Conservation (phyloP, 2,888 invertebrate genomes). For the Xestia sexstrigata region DNA sequence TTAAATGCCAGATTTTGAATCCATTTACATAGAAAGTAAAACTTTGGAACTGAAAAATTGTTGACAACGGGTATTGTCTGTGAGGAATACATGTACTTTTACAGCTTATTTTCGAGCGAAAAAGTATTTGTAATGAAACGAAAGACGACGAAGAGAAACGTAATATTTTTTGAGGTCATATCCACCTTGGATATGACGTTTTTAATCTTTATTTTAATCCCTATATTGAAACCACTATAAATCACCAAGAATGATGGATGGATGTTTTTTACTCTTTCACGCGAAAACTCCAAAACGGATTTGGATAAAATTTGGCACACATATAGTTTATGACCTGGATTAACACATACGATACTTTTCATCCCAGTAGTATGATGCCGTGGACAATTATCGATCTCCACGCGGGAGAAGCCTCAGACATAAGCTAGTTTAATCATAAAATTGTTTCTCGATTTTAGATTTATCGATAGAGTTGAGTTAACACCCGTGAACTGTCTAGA, state of each 20-base stretch:
- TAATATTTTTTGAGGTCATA: not conserved
- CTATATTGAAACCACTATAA: not conserved
- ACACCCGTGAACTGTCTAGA: too few relatives aligned
- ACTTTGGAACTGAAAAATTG: not conserved
- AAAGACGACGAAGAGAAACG: not conserved
- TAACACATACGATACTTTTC: too few relatives aligned
- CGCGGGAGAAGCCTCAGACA: too few relatives aligned
- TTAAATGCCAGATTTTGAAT: not conserved
- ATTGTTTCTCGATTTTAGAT: not conserved
- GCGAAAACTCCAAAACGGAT: too few relatives aligned
- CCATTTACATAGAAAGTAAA: not conserved
- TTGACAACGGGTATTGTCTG: too few relatives aligned
- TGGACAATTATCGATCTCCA: too few relatives aligned
- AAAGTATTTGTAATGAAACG: not conserved
- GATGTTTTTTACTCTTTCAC: too few relatives aligned
- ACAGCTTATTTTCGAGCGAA: not conserved
- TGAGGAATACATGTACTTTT: too few relatives aligned
- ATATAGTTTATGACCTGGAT: too few relatives aligned
- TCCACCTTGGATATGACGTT: not conserved
- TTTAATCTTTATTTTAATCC: not conserved
- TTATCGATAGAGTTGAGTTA: not conserved
- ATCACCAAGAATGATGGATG: not conserved
- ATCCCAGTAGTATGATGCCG: too few relatives aligned
- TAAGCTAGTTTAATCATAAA: not conserved
- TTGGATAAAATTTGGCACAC: too few relatives aligned